Conservation (phyloP, 2,888 invertebrate species). For the Rotaria magnacalcarata region DNA sequence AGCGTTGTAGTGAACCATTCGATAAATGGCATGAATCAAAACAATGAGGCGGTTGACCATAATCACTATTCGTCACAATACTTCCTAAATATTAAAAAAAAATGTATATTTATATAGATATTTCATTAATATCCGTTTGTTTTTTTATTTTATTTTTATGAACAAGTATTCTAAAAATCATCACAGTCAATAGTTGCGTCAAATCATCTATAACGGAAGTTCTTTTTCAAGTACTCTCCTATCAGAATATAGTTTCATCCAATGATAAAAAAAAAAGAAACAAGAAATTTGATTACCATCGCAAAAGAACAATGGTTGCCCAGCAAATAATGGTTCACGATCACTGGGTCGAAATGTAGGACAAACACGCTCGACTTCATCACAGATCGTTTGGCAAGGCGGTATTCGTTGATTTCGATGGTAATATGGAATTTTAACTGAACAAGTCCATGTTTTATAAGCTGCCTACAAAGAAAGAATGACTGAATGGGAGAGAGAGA, state of each 20-base stretch:
- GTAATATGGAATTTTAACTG: neutral
- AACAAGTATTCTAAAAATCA: no score
- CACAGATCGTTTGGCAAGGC: constrained; percentile 35
- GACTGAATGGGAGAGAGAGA: neutral
- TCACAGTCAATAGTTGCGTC: no score
- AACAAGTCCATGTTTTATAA: constrained; percentile 24
- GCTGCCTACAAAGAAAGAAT: neutral
- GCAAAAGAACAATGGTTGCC: constrained; percentile 28
- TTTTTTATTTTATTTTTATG: no score
- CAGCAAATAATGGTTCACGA: constrained; percentile 22
- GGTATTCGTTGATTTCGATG: neutral
- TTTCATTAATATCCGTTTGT: neutral
- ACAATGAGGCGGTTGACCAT: constrained; percentile 1
- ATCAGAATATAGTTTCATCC: no score
- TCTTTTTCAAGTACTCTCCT: no score
- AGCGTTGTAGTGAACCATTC: neutral
- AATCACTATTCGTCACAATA: neutral
- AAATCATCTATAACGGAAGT: no score
- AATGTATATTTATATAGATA: neutral
- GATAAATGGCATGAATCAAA: neutral
- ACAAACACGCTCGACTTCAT: constrained; percentile 33
- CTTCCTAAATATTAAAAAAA: neutral
- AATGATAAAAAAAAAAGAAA: neutral
- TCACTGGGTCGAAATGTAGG: constrained; percentile 32
- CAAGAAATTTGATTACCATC: neutral